Conservation (phyloP, 2,888 invertebrate genomes). For the Drymonia ruficornis region DNA sequence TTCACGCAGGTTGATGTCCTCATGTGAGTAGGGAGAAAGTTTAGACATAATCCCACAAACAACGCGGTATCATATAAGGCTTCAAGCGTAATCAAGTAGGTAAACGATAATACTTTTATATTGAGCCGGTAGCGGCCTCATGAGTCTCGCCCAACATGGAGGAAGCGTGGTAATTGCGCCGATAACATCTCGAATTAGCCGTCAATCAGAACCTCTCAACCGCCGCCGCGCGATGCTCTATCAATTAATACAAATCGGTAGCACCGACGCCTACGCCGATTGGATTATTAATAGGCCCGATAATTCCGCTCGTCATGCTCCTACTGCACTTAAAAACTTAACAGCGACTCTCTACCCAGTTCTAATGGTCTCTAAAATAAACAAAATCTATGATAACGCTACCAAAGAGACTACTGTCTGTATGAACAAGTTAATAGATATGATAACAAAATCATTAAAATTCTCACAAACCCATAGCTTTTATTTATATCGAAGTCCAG, state of each 20-base stretch:
- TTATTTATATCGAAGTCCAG: not conserved
- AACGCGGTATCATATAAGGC: not conserved
- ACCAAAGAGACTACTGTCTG: not conserved
- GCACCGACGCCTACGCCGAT: slow-evolving; percentile 67
- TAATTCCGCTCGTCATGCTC: slow-evolving; percentile 68
- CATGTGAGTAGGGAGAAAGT: not conserved
- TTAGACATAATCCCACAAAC: not conserved
- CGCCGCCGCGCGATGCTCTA: slow-evolving; percentile 58
- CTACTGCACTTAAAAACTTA: slow-evolving; percentile 46
- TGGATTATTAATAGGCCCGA: slow-evolving; percentile 75
- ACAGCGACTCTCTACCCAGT: slow-evolving; percentile 30
- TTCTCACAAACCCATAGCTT: not conserved
- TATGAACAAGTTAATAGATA: not conserved
- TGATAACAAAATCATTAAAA: not conserved
- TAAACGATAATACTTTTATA: slow-evolving; percentile 4
- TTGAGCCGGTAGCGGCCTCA: slow-evolving; percentile 3
- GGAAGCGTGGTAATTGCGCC: slow-evolving; percentile 68
- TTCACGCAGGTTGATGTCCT: not conserved
- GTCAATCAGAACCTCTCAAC: slow-evolving; percentile 79
- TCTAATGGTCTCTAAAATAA: slow-evolving; percentile 18
- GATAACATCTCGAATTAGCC: slow-evolving; percentile 81
- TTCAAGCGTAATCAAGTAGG: slow-evolving; percentile 4
- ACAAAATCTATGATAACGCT: slow-evolving; percentile 12
- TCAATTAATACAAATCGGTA: slow-evolving; percentile 83
- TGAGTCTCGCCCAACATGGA: slow-evolving; percentile 13